Percentiles rank a stretch among this genome's conserved stretches.
phyloP scores from a whole-genome alignment of 1,140 invertebrate species.

The Cydia splendana region DNA sequence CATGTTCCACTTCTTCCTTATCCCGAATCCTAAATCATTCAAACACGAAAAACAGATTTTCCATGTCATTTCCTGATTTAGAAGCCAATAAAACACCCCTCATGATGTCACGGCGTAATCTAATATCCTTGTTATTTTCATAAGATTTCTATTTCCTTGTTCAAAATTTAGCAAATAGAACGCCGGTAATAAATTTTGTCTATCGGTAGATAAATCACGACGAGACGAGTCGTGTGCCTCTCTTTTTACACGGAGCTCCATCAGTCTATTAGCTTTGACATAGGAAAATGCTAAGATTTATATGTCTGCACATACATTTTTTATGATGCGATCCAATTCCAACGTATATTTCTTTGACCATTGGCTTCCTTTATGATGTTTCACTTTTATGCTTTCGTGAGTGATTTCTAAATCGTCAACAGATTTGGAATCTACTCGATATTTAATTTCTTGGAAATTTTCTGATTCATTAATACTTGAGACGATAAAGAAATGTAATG shows the following conservation, averaged over 20 bases:
- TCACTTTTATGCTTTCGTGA: neutral
- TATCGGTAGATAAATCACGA: conserved; percentile 34
- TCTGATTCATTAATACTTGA: too few relatives aligned
- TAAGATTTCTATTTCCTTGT: conserved; percentile 19
- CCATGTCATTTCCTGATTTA: conserved; percentile 6
- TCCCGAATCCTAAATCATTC: conserved; percentile 15
- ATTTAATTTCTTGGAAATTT: too few relatives aligned
- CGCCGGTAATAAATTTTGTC: conserved; percentile 30
- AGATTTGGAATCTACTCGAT: too few relatives aligned
- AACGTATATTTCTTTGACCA: neutral
- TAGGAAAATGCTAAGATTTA: conserved; percentile 11
- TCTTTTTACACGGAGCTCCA: conserved; percentile 19
- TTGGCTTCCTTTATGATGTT: neutral
- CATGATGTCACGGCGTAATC: conserved; percentile 7
- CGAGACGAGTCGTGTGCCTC: conserved; percentile 6
- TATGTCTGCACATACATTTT: neutral
- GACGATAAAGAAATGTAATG: too few relatives aligned
- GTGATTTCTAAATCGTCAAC: too few relatives aligned
- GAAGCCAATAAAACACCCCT: conserved; percentile 21
- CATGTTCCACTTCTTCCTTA: neutral
- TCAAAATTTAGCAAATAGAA: conserved; percentile 19
- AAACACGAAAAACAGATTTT: conserved; percentile 27
- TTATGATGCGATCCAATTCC: neutral
- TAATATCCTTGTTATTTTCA: conserved; percentile 14
- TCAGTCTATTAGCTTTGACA: conserved; percentile 28